These are phyloP conservation scores for Mylabris phalerata DNA, from an alignment of 1,140 invertebrate species.

Conservation along the genomic window DNA sequence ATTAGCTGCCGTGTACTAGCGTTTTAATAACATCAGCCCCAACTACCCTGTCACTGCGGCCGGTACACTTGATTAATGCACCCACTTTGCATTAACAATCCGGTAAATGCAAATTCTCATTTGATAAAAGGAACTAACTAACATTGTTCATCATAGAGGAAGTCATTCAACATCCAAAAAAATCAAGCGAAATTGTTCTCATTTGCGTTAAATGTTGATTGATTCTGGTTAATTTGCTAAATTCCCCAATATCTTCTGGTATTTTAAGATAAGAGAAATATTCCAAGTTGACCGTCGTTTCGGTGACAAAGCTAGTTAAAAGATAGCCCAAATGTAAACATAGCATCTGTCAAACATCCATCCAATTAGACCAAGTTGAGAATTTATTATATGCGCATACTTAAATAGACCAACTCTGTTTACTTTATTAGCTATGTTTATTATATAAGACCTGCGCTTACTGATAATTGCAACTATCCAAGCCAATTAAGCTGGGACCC, in stretches of 20 bases:
- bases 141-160: too few relatives aligned
- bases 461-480: constrained; percentile 32
- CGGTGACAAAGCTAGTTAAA: constrained; percentile 9
- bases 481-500: constrained; percentile 28
- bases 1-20: constrained; percentile 38
- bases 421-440: constrained; percentile 37
- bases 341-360: constrained; percentile 34
- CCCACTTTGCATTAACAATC: constrained; percentile 41
- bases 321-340: constrained; percentile 23
- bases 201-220: too few relatives aligned
- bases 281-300: constrained; percentile 11
- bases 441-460: constrained; percentile 31
- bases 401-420: constrained; percentile 34
- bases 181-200: too few relatives aligned
- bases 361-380: constrained; percentile 31
- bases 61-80: constrained; percentile 40
- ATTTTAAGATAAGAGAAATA: constrained; percentile 9
- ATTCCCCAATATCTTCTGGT: constrained; percentile 2
- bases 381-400: constrained; percentile 27
- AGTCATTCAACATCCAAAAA: too few relatives aligned
- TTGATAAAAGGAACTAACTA: constrained; percentile 21
- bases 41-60: constrained; percentile 37
- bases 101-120: constrained; percentile 35
- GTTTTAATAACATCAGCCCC: constrained; percentile 39
- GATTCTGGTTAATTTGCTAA: too few relatives aligned